Base-by-base conservation (phyloP, 2,888 invertebrate genomes). In the Morpho deidamia region DNA sequence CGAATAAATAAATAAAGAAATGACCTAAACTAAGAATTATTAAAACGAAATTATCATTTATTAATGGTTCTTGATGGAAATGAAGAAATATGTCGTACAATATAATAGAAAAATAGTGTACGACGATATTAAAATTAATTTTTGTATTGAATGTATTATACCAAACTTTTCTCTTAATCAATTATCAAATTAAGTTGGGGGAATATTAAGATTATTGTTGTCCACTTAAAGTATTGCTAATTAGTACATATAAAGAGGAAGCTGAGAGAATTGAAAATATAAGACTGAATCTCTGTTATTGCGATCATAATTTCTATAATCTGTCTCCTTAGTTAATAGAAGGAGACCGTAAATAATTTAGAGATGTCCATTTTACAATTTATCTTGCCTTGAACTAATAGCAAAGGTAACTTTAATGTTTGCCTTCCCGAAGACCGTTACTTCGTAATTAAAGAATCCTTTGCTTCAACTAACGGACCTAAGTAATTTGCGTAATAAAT, bases 391-490 rank as follows among this genome's bases (percentile, higher is more conserved):
- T 51, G 42, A 40, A 50, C 44, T 50, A 43, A 50, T 44, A 44
- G 50, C 50, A 35, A 41, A 46, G 42, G 46, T 43, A 35, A 45
- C 45, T 45, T 46, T 33, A 51, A 14, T 45, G 45, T 11, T 46
- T 11, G 56, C 50, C 44, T 46, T 53, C 43, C 53, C 41, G 43
- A 39, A 52, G 32, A 42, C 55, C 55, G 58, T 55, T 55, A 58
- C 39, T 58, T 52, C 35, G 49, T 58, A 58, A 58, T 58, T 58
- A 58, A 43, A 39, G 41, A 52, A 53, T 57, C 51, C 53, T 56
- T 56, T 12, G 42, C 45, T 11, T 23, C 42, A 38, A 9, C 33
- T 54, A 54, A 45, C 54, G 54, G 53, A 11, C 7, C 11, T 9
- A 11, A 43, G 37, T 50, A 32, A 50, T 44, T 50, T 43, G 37